These are phyloP conservation scores for Galago senegalensis DNA, from an alignment of 2,797 vertebrate species.

Conservation along the genomic window DNA sequence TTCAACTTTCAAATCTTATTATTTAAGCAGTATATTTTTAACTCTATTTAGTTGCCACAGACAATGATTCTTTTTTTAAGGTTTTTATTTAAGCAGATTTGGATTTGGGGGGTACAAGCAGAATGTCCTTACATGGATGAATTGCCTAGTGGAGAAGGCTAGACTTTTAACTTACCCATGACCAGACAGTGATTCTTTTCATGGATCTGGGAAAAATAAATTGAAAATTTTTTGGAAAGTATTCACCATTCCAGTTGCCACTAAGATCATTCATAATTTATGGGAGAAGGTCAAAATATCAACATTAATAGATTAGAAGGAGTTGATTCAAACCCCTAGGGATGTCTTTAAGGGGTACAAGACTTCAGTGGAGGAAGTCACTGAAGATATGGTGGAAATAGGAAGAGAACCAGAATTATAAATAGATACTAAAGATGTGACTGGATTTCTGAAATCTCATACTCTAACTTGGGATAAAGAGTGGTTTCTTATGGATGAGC, in stretches of 20 bases:
- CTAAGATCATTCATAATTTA: not conserved
- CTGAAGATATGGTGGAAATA: not conserved
- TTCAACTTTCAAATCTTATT: not conserved
- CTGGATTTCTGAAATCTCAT: not conserved
- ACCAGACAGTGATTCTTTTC: not conserved
- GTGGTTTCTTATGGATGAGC: not conserved
- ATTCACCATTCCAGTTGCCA: not conserved
- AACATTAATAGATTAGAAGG: not conserved
- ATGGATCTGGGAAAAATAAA: not conserved
- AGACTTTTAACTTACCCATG: too few species aligned
- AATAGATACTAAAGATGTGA: not conserved
- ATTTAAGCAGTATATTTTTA: not conserved
- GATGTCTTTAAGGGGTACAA: not conserved
- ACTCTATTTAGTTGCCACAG: not conserved
- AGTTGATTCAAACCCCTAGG: not conserved
- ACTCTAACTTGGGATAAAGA: not conserved
- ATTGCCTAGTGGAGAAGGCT: too few species aligned
- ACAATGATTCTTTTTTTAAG: not conserved
- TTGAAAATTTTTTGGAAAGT: not conserved
- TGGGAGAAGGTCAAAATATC: not conserved
- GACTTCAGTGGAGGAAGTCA: not conserved
- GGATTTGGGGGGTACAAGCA: too few species aligned
- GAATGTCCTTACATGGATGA: too few species aligned
- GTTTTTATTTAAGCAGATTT: too few species aligned
- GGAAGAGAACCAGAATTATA: not conserved